Evolutionary conservation across 92 coral and sea anemone genomes (phyloP).

Genomic region (Palythoa heliodiscus): DNA sequence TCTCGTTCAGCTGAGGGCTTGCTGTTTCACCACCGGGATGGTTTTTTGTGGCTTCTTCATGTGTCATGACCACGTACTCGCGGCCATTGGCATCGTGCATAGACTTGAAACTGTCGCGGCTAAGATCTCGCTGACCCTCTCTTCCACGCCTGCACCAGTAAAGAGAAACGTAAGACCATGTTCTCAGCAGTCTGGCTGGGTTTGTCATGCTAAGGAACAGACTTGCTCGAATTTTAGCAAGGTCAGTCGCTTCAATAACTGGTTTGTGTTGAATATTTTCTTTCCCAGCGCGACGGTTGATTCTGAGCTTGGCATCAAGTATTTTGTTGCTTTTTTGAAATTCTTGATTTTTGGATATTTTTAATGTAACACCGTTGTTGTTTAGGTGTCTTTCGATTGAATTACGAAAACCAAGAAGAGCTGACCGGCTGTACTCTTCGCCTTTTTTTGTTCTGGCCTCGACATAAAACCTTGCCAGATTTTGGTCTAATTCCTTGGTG

Average conservation of each 20-base stretch:
- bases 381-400: too few species aligned
- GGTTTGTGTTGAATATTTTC: constrained; percentile 60
- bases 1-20: constrained; percentile 46
- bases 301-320: constrained; percentile 45
- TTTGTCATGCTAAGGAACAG: constrained; percentile 38
- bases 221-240: constrained; percentile 39
- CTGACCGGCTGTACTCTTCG: too few species aligned
- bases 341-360: constrained; percentile 39
- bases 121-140: constrained; percentile 59
- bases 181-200: constrained; percentile 46
- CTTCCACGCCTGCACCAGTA: constrained; percentile 62
- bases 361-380: constrained; percentile 12
- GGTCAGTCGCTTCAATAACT: constrained; percentile 42
- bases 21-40: constrained; percentile 56
- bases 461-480: too few species aligned
- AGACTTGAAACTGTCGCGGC: constrained; percentile 47
- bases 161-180: constrained; percentile 44
- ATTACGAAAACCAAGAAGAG: too few species aligned
- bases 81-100: constrained; percentile 46
- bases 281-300: constrained; percentile 36
- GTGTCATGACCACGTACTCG: constrained; percentile 48
- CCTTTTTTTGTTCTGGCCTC: too few species aligned
- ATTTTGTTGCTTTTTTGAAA: constrained; percentile 50
- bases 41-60: constrained; percentile 53
- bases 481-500: too few species aligned